Evolutionary conservation across 2,113 vertebrate species (phyloP).

Genomic region (Malaclemys terrapin): DNA sequence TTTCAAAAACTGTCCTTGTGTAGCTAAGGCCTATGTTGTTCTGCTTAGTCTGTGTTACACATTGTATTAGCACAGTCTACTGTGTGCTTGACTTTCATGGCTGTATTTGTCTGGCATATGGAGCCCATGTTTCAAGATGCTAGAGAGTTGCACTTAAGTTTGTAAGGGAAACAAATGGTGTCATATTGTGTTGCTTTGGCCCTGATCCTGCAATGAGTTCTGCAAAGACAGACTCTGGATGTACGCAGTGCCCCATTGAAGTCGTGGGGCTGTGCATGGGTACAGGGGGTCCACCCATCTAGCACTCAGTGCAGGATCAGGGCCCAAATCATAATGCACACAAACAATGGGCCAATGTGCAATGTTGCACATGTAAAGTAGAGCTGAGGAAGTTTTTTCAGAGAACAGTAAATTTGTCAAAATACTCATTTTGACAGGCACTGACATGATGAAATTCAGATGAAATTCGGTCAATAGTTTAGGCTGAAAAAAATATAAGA

Average conservation of each 20-base stretch:
- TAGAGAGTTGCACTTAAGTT: background rate
- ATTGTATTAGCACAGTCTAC: background rate
- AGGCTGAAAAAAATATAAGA: too few species aligned
- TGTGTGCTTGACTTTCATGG: background rate
- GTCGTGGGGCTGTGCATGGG: background rate
- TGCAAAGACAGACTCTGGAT: background rate
- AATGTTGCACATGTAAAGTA: background rate
- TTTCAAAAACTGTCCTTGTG: background rate
- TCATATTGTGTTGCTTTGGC: background rate
- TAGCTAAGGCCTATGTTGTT: background rate
- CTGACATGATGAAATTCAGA: too few species aligned
- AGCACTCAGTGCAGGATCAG: background rate
- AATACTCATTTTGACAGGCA: too few species aligned
- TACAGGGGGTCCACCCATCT: background rate
- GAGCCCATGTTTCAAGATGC: background rate
- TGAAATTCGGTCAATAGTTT: too few species aligned
- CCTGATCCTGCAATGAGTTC: background rate
- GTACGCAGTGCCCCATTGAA: background rate
- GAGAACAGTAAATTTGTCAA: too few species aligned
- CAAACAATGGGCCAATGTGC: background rate
- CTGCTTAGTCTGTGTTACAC: background rate
- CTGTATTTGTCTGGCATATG: background rate
- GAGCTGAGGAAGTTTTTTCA: too few species aligned
- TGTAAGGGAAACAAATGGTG: background rate
- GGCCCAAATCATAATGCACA: background rate